Evolutionary conservation across 2,797 vertebrate genomes (phyloP).

Genomic region (Craterocephalus amniculus): DNA sequence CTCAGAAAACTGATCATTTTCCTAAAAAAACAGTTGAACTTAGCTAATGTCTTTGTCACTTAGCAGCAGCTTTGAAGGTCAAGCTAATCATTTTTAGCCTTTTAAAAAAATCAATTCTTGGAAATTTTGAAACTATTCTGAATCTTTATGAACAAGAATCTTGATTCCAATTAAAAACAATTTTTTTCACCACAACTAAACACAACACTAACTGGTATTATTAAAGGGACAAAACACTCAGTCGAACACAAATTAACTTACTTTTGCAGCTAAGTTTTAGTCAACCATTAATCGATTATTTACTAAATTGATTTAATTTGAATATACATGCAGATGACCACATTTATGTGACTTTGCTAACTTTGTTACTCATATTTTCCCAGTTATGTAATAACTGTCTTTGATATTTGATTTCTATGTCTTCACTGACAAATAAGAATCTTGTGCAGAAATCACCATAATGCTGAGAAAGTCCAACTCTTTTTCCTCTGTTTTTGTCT

Average conservation of each 20-base stretch:
- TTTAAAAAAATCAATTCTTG: too few relatives aligned
- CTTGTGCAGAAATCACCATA: neutral
- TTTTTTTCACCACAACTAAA: too few relatives aligned
- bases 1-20: too few relatives aligned
- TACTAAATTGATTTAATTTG: neutral
- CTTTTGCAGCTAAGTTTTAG: neutral
- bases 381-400: neutral
- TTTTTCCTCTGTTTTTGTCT: conserved; percentile 43
- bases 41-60: too few relatives aligned
- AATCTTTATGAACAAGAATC: too few relatives aligned
- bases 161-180: too few relatives aligned
- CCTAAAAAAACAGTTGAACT: too few relatives aligned
- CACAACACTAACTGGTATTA: neutral
- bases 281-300: too few relatives aligned
- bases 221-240: neutral
- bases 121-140: too few relatives aligned
- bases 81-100: too few relatives aligned
- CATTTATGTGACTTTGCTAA: neutral
- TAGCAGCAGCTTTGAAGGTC: too few relatives aligned
- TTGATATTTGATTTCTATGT: neutral
- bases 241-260: neutral
- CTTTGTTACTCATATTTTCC: neutral
- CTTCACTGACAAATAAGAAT: neutral
- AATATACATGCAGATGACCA: neutral
- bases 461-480: conserved; percentile 35